Evolutionary conservation across 2,113 vertebrate species (phyloP), one percentile per base, ranked within the genome.

Genomic region (Nothocercus julius): DNA sequence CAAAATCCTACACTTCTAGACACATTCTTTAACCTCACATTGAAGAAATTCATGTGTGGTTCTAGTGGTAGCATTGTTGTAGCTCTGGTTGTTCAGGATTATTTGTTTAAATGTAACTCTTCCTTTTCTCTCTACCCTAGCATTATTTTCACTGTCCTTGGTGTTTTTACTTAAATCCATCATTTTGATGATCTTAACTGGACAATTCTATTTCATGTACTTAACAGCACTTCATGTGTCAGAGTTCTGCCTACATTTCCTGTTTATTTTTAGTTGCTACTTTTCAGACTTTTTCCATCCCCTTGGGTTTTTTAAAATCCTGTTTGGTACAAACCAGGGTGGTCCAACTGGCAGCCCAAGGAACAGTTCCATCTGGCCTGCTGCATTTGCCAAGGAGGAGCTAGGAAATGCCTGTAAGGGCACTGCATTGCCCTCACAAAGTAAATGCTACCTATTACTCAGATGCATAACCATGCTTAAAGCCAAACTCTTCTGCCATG

Each of bases 321-420:
- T 97, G 90, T 96, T 96, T 97, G 95, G 82, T 97, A 91, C 69
- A 95, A 97, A 96, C 89, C 91, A 93, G 96, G 96, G 95, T 95
- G 95, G 94, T 97, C 95, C 95, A 96, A 97, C 95, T 97, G 96
- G 96, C 95, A 96, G 96, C 89, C 89, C 94, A 93, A 95, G 96
- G 91, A 97, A 95, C 91, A 94, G 81, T 96, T 97, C 96, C 96
- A 97, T 96, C 95, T 97, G 96, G 94, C 89, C 89, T 82, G 62
- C 66, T 95, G 86, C 83, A 89, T 94, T 93, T 97, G 96, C 96
- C 96, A 97, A 94, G 86, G 92, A 96, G 94, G 74, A 97, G 91
- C 91, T 95, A 82, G 74, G 78, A 96, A 93, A 92, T 88, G 94
- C 62, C 92, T 95, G 69, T 94, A 68, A 94, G 83, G 86, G 83